These are phyloP conservation scores for Biston betularia DNA, from an alignment of 2,888 invertebrate species.

Conservation along the genomic window DNA sequence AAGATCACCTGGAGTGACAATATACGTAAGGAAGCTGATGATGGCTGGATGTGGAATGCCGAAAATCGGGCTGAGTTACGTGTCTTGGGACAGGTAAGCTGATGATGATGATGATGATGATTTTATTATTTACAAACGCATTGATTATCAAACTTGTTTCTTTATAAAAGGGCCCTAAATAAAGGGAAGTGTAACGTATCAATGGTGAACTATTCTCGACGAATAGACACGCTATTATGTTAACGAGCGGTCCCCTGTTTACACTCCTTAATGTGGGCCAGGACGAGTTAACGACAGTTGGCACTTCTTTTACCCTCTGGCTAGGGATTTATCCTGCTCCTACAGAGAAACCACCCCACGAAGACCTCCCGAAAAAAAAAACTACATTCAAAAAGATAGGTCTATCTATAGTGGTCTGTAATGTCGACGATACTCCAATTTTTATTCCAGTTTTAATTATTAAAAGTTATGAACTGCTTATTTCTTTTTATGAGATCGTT, in stretches of 20 bases:
- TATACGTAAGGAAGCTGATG: too few relatives aligned
- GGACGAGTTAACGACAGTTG: constrained; percentile 83
- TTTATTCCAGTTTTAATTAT: constrained; percentile 85
- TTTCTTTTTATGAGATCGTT: constrained; percentile 83
- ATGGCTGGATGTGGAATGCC: too few relatives aligned
- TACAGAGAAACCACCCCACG: constrained; percentile 54
- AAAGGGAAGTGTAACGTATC: background rate
- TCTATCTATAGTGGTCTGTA: constrained; percentile 56
- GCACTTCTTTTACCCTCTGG: constrained; percentile 74
- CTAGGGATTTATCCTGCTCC: constrained; percentile 65
- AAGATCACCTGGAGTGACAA: too few relatives aligned
- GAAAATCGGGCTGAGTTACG: too few relatives aligned
- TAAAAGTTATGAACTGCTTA: constrained; percentile 85
- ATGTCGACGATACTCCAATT: constrained; percentile 69
- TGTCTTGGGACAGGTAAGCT: too few relatives aligned
- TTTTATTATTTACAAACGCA: too few relatives aligned
- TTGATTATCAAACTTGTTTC: too few relatives aligned
- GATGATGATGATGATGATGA: too few relatives aligned
- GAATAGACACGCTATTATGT: constrained; percentile 67
- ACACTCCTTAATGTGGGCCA: constrained; percentile 73
- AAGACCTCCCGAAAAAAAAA: constrained; percentile 55
- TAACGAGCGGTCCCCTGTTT: constrained; percentile 75
- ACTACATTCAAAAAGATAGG: constrained; percentile 36
- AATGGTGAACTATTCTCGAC: constrained; percentile 40
- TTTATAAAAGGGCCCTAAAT: too few relatives aligned